Evolutionary conservation across 2,888 invertebrate genomes (phyloP).

Genomic region (Chrysolina americana): DNA sequence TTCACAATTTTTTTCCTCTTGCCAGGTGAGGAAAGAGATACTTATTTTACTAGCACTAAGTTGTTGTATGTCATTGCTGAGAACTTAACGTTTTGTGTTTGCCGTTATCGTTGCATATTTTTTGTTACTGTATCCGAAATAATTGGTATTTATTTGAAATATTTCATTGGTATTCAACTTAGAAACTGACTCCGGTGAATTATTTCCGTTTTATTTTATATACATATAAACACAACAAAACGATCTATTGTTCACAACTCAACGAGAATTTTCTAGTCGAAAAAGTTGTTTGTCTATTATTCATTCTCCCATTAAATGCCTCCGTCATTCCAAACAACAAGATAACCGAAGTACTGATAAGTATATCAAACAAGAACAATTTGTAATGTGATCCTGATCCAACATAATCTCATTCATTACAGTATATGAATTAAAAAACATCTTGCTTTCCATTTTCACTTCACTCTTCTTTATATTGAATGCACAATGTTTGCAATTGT

Average conservation of each 20-base stretch:
- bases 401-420: conserved; percentile 2
- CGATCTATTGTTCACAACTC: neutral
- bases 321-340: conserved; percentile 12
- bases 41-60: too few relatives aligned
- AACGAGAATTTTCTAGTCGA: conserved; percentile 1
- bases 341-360: conserved; percentile 33
- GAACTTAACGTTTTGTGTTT: too few relatives aligned
- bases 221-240: neutral
- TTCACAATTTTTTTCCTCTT: too few relatives aligned
- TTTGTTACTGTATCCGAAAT: too few relatives aligned
- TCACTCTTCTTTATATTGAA: neutral
- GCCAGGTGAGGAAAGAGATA: too few relatives aligned
- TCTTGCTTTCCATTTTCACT: neutral
- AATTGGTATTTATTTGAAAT: too few relatives aligned
- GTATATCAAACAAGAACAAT: conserved; percentile 30
- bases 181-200: too few relatives aligned
- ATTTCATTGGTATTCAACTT: too few relatives aligned
- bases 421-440: neutral
- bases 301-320: conserved; percentile 23
- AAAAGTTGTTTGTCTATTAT: conserved; percentile 1
- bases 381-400: conserved; percentile 17
- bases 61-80: too few relatives aligned
- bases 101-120: too few relatives aligned
- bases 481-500: neutral
- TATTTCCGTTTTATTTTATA: too few relatives aligned